These are phyloP conservation scores for Cygnus olor DNA, from an alignment of 2,797 vertebrate species.

Conservation along the genomic window DNA sequence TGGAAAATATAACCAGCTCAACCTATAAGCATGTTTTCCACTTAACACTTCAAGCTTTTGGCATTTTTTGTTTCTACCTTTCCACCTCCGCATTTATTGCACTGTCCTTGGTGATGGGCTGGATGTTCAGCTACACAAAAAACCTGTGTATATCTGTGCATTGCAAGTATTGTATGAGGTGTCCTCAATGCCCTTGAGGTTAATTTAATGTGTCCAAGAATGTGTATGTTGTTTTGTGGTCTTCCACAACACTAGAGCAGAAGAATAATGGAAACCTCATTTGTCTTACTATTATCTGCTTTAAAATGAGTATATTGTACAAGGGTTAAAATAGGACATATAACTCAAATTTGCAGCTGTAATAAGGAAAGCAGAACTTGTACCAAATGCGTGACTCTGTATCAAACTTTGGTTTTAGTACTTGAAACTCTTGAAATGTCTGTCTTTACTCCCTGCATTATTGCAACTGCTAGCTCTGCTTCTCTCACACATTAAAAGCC, in stretches of 20 bases:
- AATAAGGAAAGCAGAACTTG: background rate
- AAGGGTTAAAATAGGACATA: background rate
- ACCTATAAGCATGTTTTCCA: background rate
- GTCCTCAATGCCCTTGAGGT: background rate
- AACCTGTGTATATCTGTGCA: background rate
- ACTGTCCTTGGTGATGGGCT: background rate
- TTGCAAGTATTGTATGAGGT: background rate
- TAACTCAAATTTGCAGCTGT: background rate
- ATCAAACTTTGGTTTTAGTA: background rate
- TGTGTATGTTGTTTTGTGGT: background rate
- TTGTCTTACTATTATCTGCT: background rate
- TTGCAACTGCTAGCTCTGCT: background rate
- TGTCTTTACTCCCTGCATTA: background rate
- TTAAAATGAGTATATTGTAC: background rate
- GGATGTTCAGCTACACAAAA: background rate
- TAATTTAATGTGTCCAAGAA: background rate
- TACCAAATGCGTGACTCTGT: background rate
- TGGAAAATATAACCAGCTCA: background rate
- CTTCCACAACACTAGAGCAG: background rate
- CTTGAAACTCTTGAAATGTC: background rate
- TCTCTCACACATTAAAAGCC: background rate
- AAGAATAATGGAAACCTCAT: background rate
- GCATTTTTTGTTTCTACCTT: background rate
- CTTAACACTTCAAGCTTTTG: background rate
- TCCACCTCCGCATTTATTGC: background rate